Conservation (phyloP, 1,140 invertebrate species). For the Drosophila lacteicornis region DNA sequence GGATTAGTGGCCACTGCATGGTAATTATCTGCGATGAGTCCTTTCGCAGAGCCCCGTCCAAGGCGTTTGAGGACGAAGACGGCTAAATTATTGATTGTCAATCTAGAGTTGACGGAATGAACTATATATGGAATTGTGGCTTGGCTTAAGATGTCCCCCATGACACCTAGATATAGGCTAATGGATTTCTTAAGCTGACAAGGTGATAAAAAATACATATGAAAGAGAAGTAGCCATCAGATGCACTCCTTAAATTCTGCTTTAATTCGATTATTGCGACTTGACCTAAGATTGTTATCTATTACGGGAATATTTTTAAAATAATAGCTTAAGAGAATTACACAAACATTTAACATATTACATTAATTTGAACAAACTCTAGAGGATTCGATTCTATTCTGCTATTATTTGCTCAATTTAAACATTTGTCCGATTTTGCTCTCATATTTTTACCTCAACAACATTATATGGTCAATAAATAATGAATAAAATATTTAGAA, state of each 20-base stretch:
- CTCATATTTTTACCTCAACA: not conserved
- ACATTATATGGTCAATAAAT: too few species aligned
- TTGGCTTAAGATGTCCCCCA: conserved; percentile 19
- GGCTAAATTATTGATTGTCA: conserved; percentile 48
- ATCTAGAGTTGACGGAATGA: conserved; percentile 22
- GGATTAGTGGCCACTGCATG: conserved; percentile 45
- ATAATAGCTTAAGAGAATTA: too few species aligned
- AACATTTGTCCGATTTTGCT: too few species aligned
- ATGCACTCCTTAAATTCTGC: not conserved
- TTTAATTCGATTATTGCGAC: too few species aligned
- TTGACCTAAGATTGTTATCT: too few species aligned
- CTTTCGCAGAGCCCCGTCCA: conserved; percentile 24
- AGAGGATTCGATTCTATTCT: too few species aligned
- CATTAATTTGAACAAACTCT: too few species aligned
- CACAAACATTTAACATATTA: too few species aligned
- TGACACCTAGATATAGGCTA: conserved; percentile 12
- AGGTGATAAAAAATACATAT: not conserved
- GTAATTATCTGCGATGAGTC: conserved; percentile 53
- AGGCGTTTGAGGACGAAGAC: conserved; percentile 14
- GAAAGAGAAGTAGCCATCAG: too few species aligned
- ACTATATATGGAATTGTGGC: conserved; percentile 6
- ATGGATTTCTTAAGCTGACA: conserved; percentile 11
- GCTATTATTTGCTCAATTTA: too few species aligned
- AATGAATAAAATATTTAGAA: not conserved
- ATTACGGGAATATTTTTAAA: too few species aligned